Evolutionary conservation across 1,140 invertebrate species (phyloP).

Genomic region (Drosophila kurseongensis): DNA sequence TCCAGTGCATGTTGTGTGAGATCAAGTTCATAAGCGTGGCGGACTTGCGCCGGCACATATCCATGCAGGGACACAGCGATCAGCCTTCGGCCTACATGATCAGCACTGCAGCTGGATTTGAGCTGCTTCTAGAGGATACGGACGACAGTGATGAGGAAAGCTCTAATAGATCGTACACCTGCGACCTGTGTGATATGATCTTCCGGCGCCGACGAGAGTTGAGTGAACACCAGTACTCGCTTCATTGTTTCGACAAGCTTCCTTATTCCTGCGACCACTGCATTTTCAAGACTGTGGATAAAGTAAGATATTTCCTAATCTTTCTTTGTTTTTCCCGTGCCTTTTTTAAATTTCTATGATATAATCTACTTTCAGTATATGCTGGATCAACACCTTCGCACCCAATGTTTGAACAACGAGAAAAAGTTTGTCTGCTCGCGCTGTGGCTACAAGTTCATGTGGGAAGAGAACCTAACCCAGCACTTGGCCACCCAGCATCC

Average conservation of each 20-base stretch:
- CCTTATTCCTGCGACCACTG: conserved; percentile 62
- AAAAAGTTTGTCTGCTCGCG: conserved; percentile 61
- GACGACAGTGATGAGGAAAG: conserved; percentile 70
- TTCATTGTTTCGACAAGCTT: conserved; percentile 68
- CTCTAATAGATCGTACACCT: conserved; percentile 34
- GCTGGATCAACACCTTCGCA: conserved; percentile 51
- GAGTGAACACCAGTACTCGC: conserved; percentile 66
- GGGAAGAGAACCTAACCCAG: conserved; percentile 57
- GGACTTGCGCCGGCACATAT: conserved; percentile 58
- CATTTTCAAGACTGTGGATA: conserved; percentile 63
- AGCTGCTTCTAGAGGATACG: conserved; percentile 67
- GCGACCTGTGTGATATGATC: conserved; percentile 55
- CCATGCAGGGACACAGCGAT: conserved; percentile 40
- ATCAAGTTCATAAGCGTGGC: conserved; percentile 62
- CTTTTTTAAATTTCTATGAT: neutral
- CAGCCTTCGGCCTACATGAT: conserved; percentile 61
- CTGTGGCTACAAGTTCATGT: conserved; percentile 69
- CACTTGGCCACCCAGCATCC: conserved; percentile 59
- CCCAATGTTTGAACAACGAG: conserved; percentile 56
- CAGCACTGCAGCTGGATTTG: conserved; percentile 65
- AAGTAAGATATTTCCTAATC: conserved; percentile 20
- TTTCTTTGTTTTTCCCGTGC: no score
- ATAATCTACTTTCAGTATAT: conserved; percentile 26
- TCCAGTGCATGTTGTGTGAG: conserved; percentile 70
- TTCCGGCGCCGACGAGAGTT: conserved; percentile 61